A percentile compares a stretch with the other conserved stretches of the same genome.
These are phyloP conservation scores for Perccottus glenii DNA, from an alignment of 2,113 vertebrate genomes.

Conservation along the genomic window DNA sequence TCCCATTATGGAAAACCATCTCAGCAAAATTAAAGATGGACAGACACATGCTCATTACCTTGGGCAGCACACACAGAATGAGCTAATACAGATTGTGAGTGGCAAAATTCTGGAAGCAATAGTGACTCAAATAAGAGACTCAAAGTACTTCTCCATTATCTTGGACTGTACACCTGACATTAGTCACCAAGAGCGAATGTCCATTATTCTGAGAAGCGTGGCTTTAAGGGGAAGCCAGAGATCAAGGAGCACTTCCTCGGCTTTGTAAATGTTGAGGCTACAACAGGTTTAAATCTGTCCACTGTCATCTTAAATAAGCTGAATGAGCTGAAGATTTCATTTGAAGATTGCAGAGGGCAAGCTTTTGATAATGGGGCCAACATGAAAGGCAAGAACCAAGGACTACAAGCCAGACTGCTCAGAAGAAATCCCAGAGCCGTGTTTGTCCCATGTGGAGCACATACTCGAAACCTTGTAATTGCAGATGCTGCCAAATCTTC, in stretches of 20 bases:
- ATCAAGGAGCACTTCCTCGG: conserved; percentile 26
- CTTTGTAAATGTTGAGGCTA: conserved; percentile 17
- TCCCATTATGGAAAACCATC: not conserved
- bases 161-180: not conserved
- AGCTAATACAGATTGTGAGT: not conserved
- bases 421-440: conserved; percentile 30
- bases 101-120: not conserved
- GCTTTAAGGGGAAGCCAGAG: not conserved
- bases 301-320: conserved; percentile 25
- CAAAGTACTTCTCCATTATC: not conserved
- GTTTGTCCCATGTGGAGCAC: conserved; percentile 30
- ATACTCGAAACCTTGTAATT: conserved; percentile 22
- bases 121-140: not conserved
- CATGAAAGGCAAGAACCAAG: conserved; percentile 36
- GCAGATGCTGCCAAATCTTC: conserved; percentile 39
- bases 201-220: not conserved
- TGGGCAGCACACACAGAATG: not conserved
- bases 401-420: conserved; percentile 23
- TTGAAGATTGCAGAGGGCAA: conserved; percentile 36
- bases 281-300: conserved; percentile 26
- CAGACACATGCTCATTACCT: not conserved
- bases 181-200: not conserved
- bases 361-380: conserved; percentile 27
- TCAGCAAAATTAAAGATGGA: not conserved
- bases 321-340: conserved; percentile 26